phyloP scores from a whole-genome alignment of 2,797 vertebrate species.

The Chiroxiphia lanceolata region DNA sequence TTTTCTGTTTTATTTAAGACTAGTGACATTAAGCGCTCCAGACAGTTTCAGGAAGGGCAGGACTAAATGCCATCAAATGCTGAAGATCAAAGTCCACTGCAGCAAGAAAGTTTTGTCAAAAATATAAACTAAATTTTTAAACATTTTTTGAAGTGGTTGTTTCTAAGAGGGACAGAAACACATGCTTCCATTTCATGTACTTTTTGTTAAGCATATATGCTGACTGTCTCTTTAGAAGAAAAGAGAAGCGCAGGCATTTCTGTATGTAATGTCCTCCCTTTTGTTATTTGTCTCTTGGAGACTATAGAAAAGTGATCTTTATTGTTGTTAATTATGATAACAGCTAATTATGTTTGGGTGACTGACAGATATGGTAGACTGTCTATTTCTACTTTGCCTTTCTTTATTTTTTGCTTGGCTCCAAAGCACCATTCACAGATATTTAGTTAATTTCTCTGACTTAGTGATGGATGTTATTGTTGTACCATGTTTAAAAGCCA shows the following conservation, averaged over 20 bases:
- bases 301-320: not conserved
- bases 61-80: not conserved
- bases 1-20: not conserved
- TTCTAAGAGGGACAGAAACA: not conserved
- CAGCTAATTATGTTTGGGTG: conserved; percentile 11
- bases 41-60: not conserved
- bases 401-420: not conserved
- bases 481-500: not conserved
- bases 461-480: not conserved
- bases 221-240: not conserved
- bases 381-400: not conserved
- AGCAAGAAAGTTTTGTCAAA: not conserved
- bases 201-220: not conserved
- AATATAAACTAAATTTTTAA: not conserved
- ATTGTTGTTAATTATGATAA: not conserved
- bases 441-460: not conserved
- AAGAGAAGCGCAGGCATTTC: not conserved
- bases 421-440: not conserved
- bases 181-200: not conserved
- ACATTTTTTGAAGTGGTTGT: not conserved
- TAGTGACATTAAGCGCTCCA: not conserved
- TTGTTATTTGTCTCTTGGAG: not conserved
- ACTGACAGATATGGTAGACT: not conserved
- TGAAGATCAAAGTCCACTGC: not conserved
- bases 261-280: not conserved